Base-by-base conservation (phyloP, 2,113 vertebrate genomes). In the Lagopus leucura region DNA sequence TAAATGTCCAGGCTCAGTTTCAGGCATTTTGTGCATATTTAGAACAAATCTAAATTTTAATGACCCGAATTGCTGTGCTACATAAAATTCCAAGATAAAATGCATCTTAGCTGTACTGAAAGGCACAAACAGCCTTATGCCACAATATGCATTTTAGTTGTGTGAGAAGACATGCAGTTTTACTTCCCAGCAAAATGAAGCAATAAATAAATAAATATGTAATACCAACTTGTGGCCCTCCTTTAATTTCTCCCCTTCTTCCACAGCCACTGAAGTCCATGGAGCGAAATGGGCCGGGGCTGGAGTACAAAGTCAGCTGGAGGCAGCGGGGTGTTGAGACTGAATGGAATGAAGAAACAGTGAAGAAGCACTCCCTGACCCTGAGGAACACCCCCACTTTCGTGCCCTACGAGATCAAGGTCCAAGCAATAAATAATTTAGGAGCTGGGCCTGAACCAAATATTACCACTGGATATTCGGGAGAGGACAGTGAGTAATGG, bases 231-330 rank as follows among this genome's bases (percentile, higher is more conserved):
- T 63, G 22, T 25, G 36, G 10, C n/a, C 69, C 22, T 77, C 14
- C 66, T 45, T 76, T 73, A 8, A 17, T 65, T 95, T 93, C 18
- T 69, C 19, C 97, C 79, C 4, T 96, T 93, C 13, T 69, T 16
- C 97, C 71, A 4, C 92, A 99, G 99, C 99, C 99, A 0, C 72
- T 99, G 97, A 98, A 97, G 63, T 97, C 98, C 18, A 57, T 98
- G 71, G 99, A 99, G 76, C 98, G 98, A 90, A 99, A 99, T 1
- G 99, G 99, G 6, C 99, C 99, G 0, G 99, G 98, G 21, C 96
- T 99, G 94, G 98, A 99, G 97, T 99, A 99, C 91, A 98, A 96
- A 92, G 98, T 99, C 73, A 98, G 98, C 71, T 99, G 99, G 98
- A 97, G 98, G 88, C 98, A 97, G 14, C 98, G 97, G 93, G 98